Percentiles rank a stretch among this genome's conserved stretches.
These are phyloP conservation scores for Stenurella melanura DNA, from an alignment of 2,888 invertebrate species.

Conservation along the genomic window DNA sequence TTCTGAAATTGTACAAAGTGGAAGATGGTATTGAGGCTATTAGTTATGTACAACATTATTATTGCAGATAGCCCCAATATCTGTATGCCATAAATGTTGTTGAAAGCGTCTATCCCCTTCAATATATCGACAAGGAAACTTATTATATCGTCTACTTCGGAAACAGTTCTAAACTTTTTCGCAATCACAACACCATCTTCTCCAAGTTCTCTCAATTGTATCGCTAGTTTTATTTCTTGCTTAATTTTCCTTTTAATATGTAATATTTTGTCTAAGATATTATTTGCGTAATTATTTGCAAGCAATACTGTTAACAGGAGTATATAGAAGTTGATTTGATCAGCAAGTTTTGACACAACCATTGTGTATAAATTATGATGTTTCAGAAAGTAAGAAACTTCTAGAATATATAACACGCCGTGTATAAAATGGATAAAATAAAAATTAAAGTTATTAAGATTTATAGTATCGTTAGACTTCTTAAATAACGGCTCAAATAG, in stretches of 20 bases:
- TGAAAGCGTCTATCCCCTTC: conserved; percentile 22
- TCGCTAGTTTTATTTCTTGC: not conserved
- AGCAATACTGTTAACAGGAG: not conserved
- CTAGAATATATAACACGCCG: not conserved
- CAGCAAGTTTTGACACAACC: not conserved
- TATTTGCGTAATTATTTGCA: conserved; percentile 18
- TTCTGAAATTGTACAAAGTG: not conserved
- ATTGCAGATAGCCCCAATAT: conserved; percentile 20
- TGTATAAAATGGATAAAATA: not conserved
- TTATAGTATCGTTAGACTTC: not conserved
- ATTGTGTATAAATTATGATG: not conserved
- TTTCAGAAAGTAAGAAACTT: not conserved
- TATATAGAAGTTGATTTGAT: conserved; percentile 27
- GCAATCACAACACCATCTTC: not conserved
- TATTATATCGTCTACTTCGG: conserved; percentile 14
- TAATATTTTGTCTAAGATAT: not conserved
- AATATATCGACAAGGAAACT: conserved; percentile 7
- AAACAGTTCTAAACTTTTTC: conserved; percentile 5
- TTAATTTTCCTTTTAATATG: not conserved
- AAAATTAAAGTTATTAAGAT: not conserved
- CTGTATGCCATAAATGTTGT: conserved; percentile 30
- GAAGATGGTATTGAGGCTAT: conserved; percentile 8
- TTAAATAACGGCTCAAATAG: conserved; percentile 13
- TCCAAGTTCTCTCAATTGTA: not conserved
- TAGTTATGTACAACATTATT: conserved; percentile 27